A percentile compares a stretch with the other conserved stretches of the same genome.
Evolutionary conservation across 2,888 invertebrate species (phyloP).

Genomic region (Cephus rjabovi): DNA sequence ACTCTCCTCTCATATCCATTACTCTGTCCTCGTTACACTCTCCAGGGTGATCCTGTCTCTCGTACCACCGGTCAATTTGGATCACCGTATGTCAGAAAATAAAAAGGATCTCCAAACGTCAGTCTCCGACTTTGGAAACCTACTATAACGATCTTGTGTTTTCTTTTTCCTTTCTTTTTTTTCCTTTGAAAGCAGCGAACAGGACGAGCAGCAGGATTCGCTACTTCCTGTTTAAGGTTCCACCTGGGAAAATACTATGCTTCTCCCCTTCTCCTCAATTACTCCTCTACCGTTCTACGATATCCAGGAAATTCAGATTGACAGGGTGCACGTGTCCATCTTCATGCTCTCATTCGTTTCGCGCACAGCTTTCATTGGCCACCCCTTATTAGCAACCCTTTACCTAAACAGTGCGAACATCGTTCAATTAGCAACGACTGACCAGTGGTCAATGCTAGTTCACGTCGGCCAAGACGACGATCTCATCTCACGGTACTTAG

Average conservation of each 20-base stretch:
- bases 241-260: conserved; percentile 35
- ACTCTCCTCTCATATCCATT: conserved; percentile 8
- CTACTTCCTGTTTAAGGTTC: conserved; percentile 41
- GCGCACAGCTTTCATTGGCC: neutral
- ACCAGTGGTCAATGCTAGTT: conserved; percentile 29
- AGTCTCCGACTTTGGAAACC: conserved; percentile 12
- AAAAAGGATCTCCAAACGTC: conserved; percentile 39
- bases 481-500: conserved; percentile 58
- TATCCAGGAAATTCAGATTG: conserved; percentile 49
- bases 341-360: conserved; percentile 10
- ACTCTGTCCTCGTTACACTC: conserved; percentile 5
- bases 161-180: neutral
- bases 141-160: neutral
- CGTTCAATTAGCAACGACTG: conserved; percentile 33
- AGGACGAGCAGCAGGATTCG: neutral
- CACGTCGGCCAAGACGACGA: conserved; percentile 30
- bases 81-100: conserved; percentile 39
- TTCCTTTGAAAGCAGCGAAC: neutral
- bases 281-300: conserved; percentile 17
- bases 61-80: conserved; percentile 50
- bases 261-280: neutral
- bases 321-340: conserved; percentile 47
- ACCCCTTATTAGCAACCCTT: conserved; percentile 12
- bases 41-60: conserved; percentile 4
- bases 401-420: conserved; percentile 8